Evolutionary conservation across 1,140 invertebrate genomes (phyloP).

Genomic region (Neodiprion pinetum): DNA sequence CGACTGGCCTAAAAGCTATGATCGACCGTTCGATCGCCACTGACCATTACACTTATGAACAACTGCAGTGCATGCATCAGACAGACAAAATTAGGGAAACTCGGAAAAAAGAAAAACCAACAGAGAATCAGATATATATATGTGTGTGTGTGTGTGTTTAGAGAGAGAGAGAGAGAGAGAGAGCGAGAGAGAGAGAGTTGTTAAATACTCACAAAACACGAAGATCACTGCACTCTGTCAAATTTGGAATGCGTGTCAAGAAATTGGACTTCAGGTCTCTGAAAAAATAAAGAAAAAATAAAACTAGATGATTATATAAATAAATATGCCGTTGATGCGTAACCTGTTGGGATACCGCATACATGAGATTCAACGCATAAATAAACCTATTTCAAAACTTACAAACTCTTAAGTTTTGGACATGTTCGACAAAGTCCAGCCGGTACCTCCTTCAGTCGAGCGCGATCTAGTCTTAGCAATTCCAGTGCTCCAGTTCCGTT

Average conservation of each 20-base stretch:
- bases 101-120: neutral
- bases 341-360: neutral
- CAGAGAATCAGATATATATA: no score
- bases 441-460: slow-evolving; percentile 75
- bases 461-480: slow-evolving; percentile 82
- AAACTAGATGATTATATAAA: neutral
- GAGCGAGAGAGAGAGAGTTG: neutral
- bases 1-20: no score
- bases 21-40: no score
- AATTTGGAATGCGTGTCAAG: slow-evolving; percentile 73
- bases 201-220: slow-evolving; percentile 83
- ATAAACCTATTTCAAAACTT: slow-evolving; percentile 60
- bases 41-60: no score
- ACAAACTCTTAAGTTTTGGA: slow-evolving; percentile 86
- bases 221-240: slow-evolving; percentile 77
- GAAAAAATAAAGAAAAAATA: slow-evolving; percentile 44
- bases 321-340: neutral
- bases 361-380: neutral
- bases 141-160: neutral
- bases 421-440: slow-evolving; percentile 77
- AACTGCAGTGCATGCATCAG: no score
- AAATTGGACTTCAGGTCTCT: slow-evolving; percentile 87
- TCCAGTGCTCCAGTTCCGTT: slow-evolving; percentile 80
- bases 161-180: neutral
- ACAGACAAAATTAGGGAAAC: no score